Conservation (phyloP, 2,797 vertebrate species). For the Halcyon smyrnensis region DNA sequence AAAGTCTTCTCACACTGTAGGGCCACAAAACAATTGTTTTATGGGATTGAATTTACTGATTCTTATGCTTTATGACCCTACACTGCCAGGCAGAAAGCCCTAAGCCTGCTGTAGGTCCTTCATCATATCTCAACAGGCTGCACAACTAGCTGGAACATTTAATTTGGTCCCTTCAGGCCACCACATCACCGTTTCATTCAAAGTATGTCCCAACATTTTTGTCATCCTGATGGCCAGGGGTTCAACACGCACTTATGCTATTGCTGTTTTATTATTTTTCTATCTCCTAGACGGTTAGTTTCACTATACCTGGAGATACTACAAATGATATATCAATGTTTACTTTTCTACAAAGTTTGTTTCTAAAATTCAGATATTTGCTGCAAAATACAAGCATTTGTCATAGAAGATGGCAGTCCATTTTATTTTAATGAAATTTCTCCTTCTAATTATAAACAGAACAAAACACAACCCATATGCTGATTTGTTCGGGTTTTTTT, state of each 20-base stretch:
- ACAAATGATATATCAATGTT: neutral
- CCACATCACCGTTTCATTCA: neutral
- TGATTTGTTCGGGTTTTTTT: neutral
- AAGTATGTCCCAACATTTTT: neutral
- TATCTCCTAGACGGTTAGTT: neutral
- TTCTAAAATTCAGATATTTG: neutral
- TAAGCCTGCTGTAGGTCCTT: neutral
- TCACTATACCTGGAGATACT: neutral
- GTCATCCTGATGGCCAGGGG: neutral
- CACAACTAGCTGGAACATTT: neutral
- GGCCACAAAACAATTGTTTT: neutral
- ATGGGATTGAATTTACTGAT: neutral
- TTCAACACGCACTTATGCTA: neutral
- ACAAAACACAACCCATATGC: neutral
- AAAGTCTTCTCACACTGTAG: conserved; percentile 20
- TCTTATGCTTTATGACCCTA: neutral
- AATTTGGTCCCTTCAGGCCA: neutral
- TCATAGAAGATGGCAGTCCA: neutral
- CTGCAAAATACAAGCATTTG: neutral
- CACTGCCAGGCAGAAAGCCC: neutral
- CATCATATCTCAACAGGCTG: neutral
- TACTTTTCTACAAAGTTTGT: neutral
- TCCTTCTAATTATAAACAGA: neutral
- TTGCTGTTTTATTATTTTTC: neutral
- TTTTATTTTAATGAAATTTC: neutral